A percentile compares a stretch with the other conserved stretches of the same genome.
These are phyloP conservation scores for Bombyx huttoni DNA, from an alignment of 2,888 invertebrate genomes.

Conservation along the genomic window DNA sequence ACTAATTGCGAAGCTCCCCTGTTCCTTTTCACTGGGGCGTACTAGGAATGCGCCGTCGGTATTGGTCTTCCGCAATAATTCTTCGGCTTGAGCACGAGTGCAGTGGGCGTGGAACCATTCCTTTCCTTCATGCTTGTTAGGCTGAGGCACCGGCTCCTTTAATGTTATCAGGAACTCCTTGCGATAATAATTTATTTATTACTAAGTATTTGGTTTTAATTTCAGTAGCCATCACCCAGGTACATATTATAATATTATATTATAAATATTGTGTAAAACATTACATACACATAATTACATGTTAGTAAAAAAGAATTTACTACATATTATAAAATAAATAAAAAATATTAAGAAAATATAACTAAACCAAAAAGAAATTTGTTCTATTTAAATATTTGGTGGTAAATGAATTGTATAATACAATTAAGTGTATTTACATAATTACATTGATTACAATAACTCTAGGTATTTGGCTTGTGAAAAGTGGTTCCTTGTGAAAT, in stretches of 20 bases:
- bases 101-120: constrained; percentile 93
- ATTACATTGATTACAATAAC: not conserved
- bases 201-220: not conserved
- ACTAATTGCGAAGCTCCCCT: constrained; percentile 91
- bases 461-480: too few species aligned
- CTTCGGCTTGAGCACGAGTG: constrained; percentile 87
- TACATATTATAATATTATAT: not conserved
- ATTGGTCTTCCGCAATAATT: constrained; percentile 85
- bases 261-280: not conserved
- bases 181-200: constrained; percentile 5
- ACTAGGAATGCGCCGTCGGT: constrained; percentile 96
- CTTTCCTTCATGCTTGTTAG: constrained; percentile 92
- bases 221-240: not conserved
- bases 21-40: constrained; percentile 89
- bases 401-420: too few species aligned
- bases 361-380: too few species aligned
- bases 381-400: too few species aligned
- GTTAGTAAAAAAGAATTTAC: not conserved
- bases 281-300: not conserved
- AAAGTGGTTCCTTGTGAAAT: not conserved
- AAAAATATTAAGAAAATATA: too few species aligned
- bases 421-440: too few species aligned
- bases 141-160: constrained; percentile 93
- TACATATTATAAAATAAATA: too few species aligned
- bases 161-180: constrained; percentile 90